Evolutionary conservation across 2,888 invertebrate genomes (phyloP).

Genomic region (Eristalis tenax): DNA sequence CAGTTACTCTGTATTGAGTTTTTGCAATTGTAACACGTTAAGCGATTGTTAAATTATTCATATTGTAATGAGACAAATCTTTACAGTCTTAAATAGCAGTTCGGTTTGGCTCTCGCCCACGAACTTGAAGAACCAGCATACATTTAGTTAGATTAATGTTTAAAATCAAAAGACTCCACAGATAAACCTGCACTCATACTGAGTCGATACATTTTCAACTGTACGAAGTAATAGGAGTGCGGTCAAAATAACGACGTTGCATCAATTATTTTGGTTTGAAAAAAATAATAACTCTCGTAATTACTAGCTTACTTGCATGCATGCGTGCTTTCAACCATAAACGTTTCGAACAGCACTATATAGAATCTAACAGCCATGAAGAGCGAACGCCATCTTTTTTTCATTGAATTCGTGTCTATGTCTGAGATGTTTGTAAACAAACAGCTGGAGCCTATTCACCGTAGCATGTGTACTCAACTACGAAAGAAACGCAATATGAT

Average conservation of each 20-base stretch:
- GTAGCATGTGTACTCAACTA: not conserved
- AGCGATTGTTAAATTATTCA: no score
- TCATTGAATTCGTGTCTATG: not conserved
- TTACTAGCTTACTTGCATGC: slow-evolving; percentile 9
- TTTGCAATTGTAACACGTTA: no score
- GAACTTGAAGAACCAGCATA: no score
- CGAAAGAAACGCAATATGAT: slow-evolving; percentile 8
- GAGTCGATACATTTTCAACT: not conserved
- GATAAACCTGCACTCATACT: not conserved
- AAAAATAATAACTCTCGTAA: slow-evolving; percentile 27
- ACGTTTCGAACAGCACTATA: not conserved
- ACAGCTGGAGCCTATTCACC: not conserved
- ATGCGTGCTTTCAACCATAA: slow-evolving; percentile 23
- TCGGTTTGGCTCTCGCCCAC: no score
- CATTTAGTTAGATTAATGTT: no score
- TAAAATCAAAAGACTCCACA: not conserved
- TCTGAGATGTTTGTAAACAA: slow-evolving; percentile 26
- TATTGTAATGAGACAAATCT: no score
- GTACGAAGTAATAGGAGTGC: not conserved
- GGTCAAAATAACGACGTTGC: not conserved
- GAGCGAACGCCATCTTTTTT: not conserved
- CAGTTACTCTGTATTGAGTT: no score
- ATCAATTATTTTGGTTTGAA: not conserved
- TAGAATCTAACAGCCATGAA: not conserved
- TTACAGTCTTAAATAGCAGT: no score